Evolutionary conservation across 2,888 invertebrate species (phyloP), one percentile per base, ranked within the genome.

Genomic region (Napeogenes inachia): DNA sequence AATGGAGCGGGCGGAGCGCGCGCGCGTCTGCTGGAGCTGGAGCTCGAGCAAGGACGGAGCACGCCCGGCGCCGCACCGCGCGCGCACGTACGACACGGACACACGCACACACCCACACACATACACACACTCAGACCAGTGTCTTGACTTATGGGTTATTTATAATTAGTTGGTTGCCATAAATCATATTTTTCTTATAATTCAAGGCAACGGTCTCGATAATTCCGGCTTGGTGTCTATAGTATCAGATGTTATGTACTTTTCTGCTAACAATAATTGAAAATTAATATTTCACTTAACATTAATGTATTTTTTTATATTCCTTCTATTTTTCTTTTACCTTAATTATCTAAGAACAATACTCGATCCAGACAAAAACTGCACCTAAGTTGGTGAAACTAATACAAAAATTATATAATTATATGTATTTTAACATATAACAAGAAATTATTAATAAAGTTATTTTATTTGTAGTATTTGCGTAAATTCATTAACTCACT

Each of bases 1-100:
- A 55, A 70, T 59, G 69, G 72, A 70, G 68, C 75, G 69, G 71
- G 69, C 57, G 80, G 82, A 70, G 82, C 82, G 73, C 85, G 88
- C 63, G 87, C 90, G 71, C 84, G 87, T 21, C 87, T 91, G 69
- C 84, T 91, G 71, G 91, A 91, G 73, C 82, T 83, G 75, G 91
- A 91, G 82, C 87, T 83, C 75, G 89, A 87, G 80, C 84, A 84
- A 74, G 91, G 90, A 70, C 85, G 89, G 80, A 89, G 89, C 84
- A 91, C 91, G 79, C 91, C 91, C 66, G 86, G 87, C 77, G 83
- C 82, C 71, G 66, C 70, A 72, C 65, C 75, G 64, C 75, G 75
- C 70, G 75, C 70, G 63, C 69, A 65, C 65, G 60, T 66, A 61
- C 63, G 61, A 54, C 64, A 8, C 61, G 32, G 60, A 45, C 54